A percentile compares a stretch with the other conserved stretches of the same genome.
phyloP scores from a whole-genome alignment of 92 coral and sea anemone species.

The Umimayanthus kanabou region DNA sequence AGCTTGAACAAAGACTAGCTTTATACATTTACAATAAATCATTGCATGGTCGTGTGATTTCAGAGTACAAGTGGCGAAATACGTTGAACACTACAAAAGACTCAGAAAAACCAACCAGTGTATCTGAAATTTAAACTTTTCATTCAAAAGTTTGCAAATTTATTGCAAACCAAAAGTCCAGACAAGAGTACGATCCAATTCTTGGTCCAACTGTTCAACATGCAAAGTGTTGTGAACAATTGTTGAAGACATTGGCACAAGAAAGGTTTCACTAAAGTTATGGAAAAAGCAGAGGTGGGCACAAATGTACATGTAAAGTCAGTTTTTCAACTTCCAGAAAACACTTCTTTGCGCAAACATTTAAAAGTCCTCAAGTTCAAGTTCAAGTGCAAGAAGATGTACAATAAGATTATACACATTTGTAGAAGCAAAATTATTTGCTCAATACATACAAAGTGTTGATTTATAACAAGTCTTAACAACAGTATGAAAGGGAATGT shows the following conservation, averaged over 20 bases:
- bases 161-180: too few relatives aligned
- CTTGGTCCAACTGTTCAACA: slow-evolving; percentile 59
- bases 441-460: too few relatives aligned
- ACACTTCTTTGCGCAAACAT: slow-evolving; percentile 61
- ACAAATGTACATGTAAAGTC: slow-evolving; percentile 59
- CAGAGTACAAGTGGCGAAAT: too few relatives aligned
- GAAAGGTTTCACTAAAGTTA: slow-evolving; percentile 54
- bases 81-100: too few relatives aligned
- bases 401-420: slow-evolving; percentile 57
- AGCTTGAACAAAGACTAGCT: slow-evolving; percentile 20
- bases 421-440: too few relatives aligned
- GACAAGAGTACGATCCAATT: slow-evolving; percentile 64
- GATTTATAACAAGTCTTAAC: too few relatives aligned
- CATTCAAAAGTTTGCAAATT: too few relatives aligned
- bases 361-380: slow-evolving; percentile 61
- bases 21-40: too few relatives aligned
- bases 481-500: too few relatives aligned
- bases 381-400: slow-evolving; percentile 53
- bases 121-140: too few relatives aligned
- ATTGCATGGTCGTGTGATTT: too few relatives aligned
- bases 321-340: slow-evolving; percentile 69
- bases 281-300: slow-evolving; percentile 58
- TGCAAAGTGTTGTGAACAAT: slow-evolving; percentile 60
- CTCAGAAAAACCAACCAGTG: too few relatives aligned
- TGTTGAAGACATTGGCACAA: slow-evolving; percentile 79